Evolutionary conservation across 2,888 invertebrate genomes (phyloP), one percentile per base, ranked within the genome.

Genomic region (Portevinia maculata): DNA sequence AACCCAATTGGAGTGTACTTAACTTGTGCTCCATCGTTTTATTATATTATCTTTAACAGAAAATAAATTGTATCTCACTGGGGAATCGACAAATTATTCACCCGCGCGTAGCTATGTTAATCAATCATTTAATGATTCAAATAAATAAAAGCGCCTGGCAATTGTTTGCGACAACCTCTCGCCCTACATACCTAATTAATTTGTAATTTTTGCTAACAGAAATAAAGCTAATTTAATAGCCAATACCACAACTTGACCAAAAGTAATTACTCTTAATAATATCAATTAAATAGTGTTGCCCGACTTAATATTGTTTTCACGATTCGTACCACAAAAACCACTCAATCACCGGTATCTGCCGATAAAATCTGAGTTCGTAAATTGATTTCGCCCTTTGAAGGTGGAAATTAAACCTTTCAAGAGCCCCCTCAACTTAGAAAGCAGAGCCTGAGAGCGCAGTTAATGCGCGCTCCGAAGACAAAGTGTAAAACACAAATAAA

Each of bases 191-290:
- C 11, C 8, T 9, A 75, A 75, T 75, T 75, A 60, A 60, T 75
- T 75, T 67, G 75, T 75, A 69, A 55, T 76, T 76, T 76, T 37
- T 53, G 8, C 53, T 52, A 44, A 46, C 28, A 24, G 67, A 55
- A 32, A 41, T 55, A 67, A 78, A 60, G 39, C 59, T 70, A 81
- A 79, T 79, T 57, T 50, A 76, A 79, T 67, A 79, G 64, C 41
- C 37, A 11, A 34, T 44, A 21, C 19, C 44, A 74, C 79, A 69
- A 76, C 41, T 65, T 21, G 48, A 53, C 62, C 83, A 73, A n/a
- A n/a, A n/a, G 73, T 83, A 73, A 83, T 83, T 83, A 78, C 52
- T 11, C 8, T 52, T 73, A 83, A 83, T 83, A 78, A 83, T 57
- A 55, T 41, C 67, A 83, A 83, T 83, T 83, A 83, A 78, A 30